Evolutionary conservation across 2,888 invertebrate species (phyloP), one percentile per base, ranked within the genome.

Genomic region (Diarsia rubi): DNA sequence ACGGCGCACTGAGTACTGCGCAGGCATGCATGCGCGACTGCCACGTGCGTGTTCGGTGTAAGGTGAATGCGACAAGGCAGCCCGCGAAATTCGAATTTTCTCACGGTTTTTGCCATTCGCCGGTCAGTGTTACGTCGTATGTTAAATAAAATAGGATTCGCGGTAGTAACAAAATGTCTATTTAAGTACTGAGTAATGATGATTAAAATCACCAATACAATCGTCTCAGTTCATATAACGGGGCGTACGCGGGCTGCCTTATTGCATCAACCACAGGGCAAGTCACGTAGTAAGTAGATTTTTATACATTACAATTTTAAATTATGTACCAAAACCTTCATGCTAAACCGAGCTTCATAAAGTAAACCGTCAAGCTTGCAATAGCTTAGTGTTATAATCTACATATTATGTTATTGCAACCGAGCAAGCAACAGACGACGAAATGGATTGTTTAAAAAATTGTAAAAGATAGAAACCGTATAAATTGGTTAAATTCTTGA

Each of bases 11-110:
- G 45, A 42, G 37, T 9, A 47, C 65, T 65, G 65, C 47, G 44
- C 62, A 62, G 42, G 54, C 37, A 52, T 37, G 54, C 67, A 24
- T 24, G 67, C 67, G 37, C 37, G 37, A 42, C 54, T n/a, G 19
- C 67, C 52, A 44, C 57, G 37, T 37, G 59, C 44, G 27, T 44
- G 31, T 19, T 44, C 24, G 19, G 42, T 54, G 19, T 57, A 27
- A 37, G 16, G 6, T 37, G 37, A 37, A 37, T 37, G 37, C 37
- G 37, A 37, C 8, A 37, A 37, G 6, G 37, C 8, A 37, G 37
- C 37, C 31, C 37, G 37, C 37, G 37, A 37, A 37, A 37, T 37
- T 37, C 37, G 1, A 37, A 37, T 37, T 37, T 37, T 37, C 3
- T 37, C 6, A 37, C 37, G 37, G 4, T 37, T 37, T 37, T 37